Conservation (phyloP, 2,113 vertebrate genomes). For the Lophochroa leadbeateri region DNA sequence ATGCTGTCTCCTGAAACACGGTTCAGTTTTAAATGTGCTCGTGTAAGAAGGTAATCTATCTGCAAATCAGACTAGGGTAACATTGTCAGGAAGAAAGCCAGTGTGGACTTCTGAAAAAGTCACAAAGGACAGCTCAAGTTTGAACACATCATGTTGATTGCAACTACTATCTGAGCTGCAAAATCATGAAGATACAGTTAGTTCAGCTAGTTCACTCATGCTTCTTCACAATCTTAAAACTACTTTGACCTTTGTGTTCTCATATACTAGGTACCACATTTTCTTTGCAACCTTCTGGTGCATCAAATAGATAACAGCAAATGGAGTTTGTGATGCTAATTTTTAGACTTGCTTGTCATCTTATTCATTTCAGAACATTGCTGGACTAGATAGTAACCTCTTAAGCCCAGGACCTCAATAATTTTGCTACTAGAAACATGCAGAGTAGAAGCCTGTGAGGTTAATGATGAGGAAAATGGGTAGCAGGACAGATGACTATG, state of each 20-base stretch:
- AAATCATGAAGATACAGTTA: not conserved
- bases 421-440: not conserved
- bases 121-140: not conserved
- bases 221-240: not conserved
- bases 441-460: not conserved
- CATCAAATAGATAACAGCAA: not conserved
- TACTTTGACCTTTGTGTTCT: not conserved
- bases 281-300: not conserved
- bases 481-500: not conserved
- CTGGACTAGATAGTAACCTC: not conserved
- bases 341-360: not conserved
- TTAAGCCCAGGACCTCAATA: not conserved
- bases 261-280: not conserved
- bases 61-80: not conserved
- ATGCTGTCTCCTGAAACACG: not conserved
- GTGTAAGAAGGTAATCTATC: not conserved
- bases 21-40: not conserved
- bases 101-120: not conserved
- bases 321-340: not conserved
- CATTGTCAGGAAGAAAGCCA: not conserved
- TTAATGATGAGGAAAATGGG: constrained; percentile 28
- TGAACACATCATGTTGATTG: not conserved
- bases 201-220: not conserved
- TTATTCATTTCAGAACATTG: not conserved
- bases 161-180: not conserved